phyloP scores from a whole-genome alignment of 2,797 vertebrate genomes.

The Choloepus didactylus region DNA sequence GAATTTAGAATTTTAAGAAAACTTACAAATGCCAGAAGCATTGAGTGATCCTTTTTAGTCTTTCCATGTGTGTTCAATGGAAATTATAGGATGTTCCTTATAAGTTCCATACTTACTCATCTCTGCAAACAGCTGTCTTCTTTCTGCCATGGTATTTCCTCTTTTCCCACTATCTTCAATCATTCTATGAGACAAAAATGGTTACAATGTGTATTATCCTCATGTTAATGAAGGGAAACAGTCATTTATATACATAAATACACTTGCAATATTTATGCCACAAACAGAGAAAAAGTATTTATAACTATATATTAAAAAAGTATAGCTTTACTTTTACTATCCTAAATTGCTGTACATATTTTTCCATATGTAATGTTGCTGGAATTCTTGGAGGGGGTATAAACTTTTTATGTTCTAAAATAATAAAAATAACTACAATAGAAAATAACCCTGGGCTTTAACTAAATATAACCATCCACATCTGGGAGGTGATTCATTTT shows the following conservation, averaged over 20 bases:
- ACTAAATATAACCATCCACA: background rate
- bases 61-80: slow-evolving; percentile 26
- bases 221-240: background rate
- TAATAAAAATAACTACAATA: slow-evolving; percentile 20
- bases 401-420: slow-evolving; percentile 48
- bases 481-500: background rate
- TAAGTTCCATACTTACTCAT: slow-evolving; percentile 95
- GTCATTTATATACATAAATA: slow-evolving; percentile 34
- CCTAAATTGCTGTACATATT: slow-evolving; percentile 11
- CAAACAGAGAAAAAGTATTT: background rate
- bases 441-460: background rate
- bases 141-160: slow-evolving; percentile 98
- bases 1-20: slow-evolving; percentile 36
- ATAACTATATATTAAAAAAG: background rate
- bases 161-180: slow-evolving; percentile 95
- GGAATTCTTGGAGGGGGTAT: background rate
- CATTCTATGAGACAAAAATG: slow-evolving; percentile 94
- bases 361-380: background rate
- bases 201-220: slow-evolving; percentile 77
- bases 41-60: background rate
- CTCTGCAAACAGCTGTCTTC: slow-evolving; percentile 99
- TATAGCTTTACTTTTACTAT: slow-evolving; percentile 20
- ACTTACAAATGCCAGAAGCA: background rate
- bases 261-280: fast-evolving
- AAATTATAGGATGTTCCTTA: background rate